A percentile compares a stretch with the other conserved stretches of the same genome.
phyloP scores from a whole-genome alignment of 2,113 vertebrate species.

The Porphyrio hochstetteri region DNA sequence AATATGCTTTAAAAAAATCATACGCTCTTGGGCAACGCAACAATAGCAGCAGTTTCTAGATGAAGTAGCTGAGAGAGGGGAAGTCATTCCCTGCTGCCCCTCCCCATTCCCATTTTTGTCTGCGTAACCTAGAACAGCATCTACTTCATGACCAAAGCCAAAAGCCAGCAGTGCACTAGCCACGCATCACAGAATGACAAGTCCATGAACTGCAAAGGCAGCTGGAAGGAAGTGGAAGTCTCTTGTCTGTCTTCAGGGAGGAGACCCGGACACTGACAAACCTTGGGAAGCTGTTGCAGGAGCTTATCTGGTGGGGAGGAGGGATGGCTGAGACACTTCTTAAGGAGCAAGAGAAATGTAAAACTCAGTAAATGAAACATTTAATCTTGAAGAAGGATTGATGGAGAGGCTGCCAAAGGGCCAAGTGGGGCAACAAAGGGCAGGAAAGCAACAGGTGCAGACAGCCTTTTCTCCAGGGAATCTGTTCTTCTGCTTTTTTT shows the following conservation, averaged over 20 bases:
- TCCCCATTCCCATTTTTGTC: not conserved
- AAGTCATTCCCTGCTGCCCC: not conserved
- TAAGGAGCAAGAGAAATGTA: not conserved
- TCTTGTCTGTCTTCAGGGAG: not conserved
- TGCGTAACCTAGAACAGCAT: not conserved
- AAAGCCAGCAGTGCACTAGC: not conserved
- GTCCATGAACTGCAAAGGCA: not conserved
- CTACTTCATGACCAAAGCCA: not conserved
- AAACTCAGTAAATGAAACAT: not conserved
- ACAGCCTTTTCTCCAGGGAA: not conserved
- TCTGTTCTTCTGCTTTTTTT: not conserved
- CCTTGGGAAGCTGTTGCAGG: not conserved
- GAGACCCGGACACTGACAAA: not conserved
- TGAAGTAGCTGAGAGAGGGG: not conserved
- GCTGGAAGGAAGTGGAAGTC: not conserved
- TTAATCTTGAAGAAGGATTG: not conserved
- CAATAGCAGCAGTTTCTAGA: not conserved
- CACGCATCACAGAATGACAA: not conserved
- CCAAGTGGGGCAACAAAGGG: not conserved
- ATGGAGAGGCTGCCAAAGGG: not conserved
- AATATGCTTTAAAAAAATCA: conserved; percentile 8
- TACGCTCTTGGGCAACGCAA: not conserved
- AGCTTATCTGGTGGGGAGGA: not conserved
- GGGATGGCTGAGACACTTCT: not conserved
- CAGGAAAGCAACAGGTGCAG: not conserved